Evolutionary conservation across 2,797 vertebrate species (phyloP).

Genomic region (Diceros bicornis): DNA sequence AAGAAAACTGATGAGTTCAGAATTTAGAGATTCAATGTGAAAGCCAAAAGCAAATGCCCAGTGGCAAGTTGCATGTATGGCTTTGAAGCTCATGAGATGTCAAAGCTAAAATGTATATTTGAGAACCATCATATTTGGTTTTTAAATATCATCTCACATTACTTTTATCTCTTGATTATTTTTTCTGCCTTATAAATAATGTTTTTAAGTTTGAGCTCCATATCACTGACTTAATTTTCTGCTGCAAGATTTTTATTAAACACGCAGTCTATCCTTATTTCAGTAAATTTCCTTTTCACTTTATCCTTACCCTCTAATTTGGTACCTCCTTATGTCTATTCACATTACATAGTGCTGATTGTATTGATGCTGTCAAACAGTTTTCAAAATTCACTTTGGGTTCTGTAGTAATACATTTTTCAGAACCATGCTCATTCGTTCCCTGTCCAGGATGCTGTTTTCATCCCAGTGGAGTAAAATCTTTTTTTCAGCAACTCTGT

Average conservation of each 20-base stretch:
- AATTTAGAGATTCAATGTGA: neutral
- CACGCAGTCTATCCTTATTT: neutral
- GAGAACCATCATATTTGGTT: neutral
- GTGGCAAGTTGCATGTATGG: neutral
- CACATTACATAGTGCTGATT: neutral
- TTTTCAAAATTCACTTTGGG: neutral
- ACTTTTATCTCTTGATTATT: neutral
- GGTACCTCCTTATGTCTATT: neutral
- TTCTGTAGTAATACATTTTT: conserved; percentile 48
- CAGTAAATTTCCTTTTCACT: neutral
- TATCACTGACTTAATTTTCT: neutral
- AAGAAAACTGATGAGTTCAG: neutral
- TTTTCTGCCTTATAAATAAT: neutral
- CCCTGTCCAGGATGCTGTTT: neutral
- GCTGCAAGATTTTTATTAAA: conserved; percentile 6
- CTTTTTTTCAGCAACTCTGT: neutral
- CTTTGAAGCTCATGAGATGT: neutral
- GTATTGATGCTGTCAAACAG: neutral
- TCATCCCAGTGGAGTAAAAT: neutral
- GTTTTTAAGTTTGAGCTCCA: neutral
- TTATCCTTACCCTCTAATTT: neutral
- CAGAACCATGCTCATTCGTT: neutral
- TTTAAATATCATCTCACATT: neutral
- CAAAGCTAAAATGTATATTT: neutral
- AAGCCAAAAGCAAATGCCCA: neutral